Evolutionary conservation across 1,140 invertebrate genomes (phyloP).

Genomic region (Mercenaria mercenaria): DNA sequence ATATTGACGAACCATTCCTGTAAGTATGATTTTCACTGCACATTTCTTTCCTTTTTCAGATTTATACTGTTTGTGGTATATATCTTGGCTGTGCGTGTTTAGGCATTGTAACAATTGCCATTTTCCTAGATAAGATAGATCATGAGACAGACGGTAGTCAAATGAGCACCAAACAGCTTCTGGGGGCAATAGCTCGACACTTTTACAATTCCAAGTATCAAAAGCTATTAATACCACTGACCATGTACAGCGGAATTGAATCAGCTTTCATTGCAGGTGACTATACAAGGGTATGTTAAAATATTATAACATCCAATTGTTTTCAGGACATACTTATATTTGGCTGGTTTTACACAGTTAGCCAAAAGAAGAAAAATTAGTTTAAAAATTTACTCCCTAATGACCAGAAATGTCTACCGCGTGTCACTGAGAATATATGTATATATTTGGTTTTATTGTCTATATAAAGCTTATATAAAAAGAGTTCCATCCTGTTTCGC

Average conservation of each 20-base stretch:
- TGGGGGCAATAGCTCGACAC: slow-evolving; percentile 95
- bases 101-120: slow-evolving; percentile 93
- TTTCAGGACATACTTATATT: too few relatives aligned
- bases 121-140: slow-evolving; percentile 91
- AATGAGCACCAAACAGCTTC: slow-evolving; percentile 88
- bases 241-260: slow-evolving; percentile 98
- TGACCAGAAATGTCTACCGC: too few relatives aligned
- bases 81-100: slow-evolving; percentile 94
- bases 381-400: too few relatives aligned
- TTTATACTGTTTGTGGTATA: slow-evolving; percentile 92
- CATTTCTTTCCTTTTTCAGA: too few relatives aligned
- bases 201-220: slow-evolving; percentile 91
- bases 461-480: too few relatives aligned
- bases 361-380: too few relatives aligned
- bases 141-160: not conserved
- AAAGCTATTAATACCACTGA: slow-evolving; percentile 96
- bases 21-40: too few relatives aligned
- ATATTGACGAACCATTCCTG: too few relatives aligned
- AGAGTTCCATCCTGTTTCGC: too few relatives aligned
- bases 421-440: too few relatives aligned
- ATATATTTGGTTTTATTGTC: too few relatives aligned
- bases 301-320: not conserved
- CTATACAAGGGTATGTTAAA: slow-evolving; percentile 92
- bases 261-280: slow-evolving; percentile 98
- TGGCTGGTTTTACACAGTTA: too few relatives aligned